Percentiles rank a stretch among this genome's conserved stretches.
phyloP scores from a whole-genome alignment of 2,888 invertebrate species.

The Anaspis maculata region DNA sequence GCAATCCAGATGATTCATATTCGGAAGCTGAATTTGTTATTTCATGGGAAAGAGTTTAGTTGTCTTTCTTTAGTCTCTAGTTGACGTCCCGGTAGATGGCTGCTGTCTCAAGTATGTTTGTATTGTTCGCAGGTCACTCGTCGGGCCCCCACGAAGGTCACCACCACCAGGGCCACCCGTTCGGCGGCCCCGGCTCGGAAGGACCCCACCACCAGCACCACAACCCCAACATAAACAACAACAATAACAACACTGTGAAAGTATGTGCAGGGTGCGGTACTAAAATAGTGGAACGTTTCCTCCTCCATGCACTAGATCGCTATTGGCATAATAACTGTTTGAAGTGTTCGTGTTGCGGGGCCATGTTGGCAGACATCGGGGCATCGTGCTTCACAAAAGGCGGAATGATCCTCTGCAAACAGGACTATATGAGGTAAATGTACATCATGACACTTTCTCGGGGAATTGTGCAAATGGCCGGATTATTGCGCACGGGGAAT shows the following conservation, averaged over 20 bases:
- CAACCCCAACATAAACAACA: slow-evolving; percentile 48
- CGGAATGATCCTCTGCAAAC: slow-evolving; percentile 91
- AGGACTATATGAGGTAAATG: slow-evolving; percentile 88
- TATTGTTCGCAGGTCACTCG: slow-evolving; percentile 35
- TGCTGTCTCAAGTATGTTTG: too few species aligned
- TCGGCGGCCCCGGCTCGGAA: slow-evolving; percentile 44
- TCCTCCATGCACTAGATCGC: slow-evolving; percentile 85
- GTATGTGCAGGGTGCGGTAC: slow-evolving; percentile 88
- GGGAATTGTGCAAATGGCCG: slow-evolving; percentile 13
- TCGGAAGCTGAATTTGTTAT: too few species aligned
- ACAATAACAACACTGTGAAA: slow-evolving; percentile 53
- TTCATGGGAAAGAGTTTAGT: too few species aligned
- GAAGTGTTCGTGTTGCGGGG: slow-evolving; percentile 87
- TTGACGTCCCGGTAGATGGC: too few species aligned
- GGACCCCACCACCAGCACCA: slow-evolving; percentile 44
- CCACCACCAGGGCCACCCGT: slow-evolving; percentile 43
- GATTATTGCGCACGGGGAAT: slow-evolving; percentile 14
- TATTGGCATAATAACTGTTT: slow-evolving; percentile 95
- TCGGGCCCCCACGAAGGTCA: slow-evolving; percentile 40
- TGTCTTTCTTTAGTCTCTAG: too few species aligned
- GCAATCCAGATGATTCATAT: too few species aligned
- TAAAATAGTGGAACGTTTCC: slow-evolving; percentile 85
- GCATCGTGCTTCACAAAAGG: slow-evolving; percentile 87
- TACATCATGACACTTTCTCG: slow-evolving; percentile 15
- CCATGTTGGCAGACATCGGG: slow-evolving; percentile 84